Conservation (phyloP, 2,113 vertebrate species). For the Dinomys branickii region DNA sequence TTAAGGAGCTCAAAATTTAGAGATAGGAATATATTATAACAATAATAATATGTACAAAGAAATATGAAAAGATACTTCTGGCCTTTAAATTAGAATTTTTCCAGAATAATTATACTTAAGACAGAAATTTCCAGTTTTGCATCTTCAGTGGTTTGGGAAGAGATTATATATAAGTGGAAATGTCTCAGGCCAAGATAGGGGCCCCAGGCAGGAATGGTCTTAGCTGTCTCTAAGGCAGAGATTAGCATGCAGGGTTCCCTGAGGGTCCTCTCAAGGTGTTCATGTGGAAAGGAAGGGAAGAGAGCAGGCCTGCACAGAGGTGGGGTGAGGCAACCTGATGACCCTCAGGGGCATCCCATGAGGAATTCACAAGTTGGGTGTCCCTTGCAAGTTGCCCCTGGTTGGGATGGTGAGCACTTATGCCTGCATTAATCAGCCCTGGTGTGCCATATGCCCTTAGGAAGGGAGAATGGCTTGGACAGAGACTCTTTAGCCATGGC, state of each 20-base stretch:
- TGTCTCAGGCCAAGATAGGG: neutral
- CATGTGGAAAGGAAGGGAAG: neutral
- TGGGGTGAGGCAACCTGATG: neutral
- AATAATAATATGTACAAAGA: constrained; percentile 2
- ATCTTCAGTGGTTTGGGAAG: constrained; percentile 28
- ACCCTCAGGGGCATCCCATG: neutral
- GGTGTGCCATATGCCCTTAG: neutral
- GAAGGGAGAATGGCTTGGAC: neutral
- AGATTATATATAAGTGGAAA: neutral
- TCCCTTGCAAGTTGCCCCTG: neutral
- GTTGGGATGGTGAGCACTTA: neutral
- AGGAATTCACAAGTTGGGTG: neutral
- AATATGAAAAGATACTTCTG: constrained; percentile 4
- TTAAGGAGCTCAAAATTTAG: constrained; percentile 7
- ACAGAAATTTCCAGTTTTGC: neutral
- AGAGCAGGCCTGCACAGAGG: neutral
- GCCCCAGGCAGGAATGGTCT: neutral
- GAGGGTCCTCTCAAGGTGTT: neutral
- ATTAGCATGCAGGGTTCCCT: neutral
- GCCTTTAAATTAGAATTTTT: neutral
- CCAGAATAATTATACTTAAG: constrained; percentile 2
- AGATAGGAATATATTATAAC: neutral
- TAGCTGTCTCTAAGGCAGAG: neutral
- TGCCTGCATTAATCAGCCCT: neutral
- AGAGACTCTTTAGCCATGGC: neutral